A percentile compares a stretch with the other conserved stretches of the same genome.
These are phyloP conservation scores for Calliphora vomitoria DNA, from an alignment of 2,888 invertebrate species.

Conservation along the genomic window DNA sequence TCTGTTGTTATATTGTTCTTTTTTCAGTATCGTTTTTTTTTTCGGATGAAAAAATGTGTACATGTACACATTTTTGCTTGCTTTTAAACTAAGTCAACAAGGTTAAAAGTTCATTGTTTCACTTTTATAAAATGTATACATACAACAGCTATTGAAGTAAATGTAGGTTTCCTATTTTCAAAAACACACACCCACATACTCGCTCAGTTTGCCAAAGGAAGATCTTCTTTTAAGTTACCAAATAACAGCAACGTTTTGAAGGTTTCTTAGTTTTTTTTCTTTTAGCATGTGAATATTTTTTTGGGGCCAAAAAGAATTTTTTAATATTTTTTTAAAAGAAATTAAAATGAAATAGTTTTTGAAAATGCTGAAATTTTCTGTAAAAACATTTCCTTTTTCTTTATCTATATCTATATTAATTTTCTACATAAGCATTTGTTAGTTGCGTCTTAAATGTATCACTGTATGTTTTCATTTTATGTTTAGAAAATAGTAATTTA, in stretches of 20 bases:
- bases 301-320: conserved; percentile 17
- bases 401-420: neutral
- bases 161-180: conserved; percentile 61
- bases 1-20: conserved; percentile 15
- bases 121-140: conserved; percentile 27
- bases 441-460: neutral
- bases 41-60: neutral
- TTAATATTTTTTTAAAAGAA: conserved; percentile 14
- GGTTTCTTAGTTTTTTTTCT: conserved; percentile 9
- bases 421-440: neutral
- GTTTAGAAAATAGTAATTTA: conserved; percentile 15
- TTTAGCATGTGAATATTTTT: neutral
- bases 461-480: neutral
- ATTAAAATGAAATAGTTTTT: conserved; percentile 28
- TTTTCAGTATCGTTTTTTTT: neutral
- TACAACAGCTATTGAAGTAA: conserved; percentile 58
- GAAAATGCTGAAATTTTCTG: neutral
- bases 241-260: conserved; percentile 45
- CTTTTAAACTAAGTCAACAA: conserved; percentile 69
- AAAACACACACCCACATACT: neutral
- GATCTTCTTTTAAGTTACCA: conserved; percentile 17
- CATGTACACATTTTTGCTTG: conserved; percentile 57
- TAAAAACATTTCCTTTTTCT: neutral
- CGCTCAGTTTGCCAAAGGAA: neutral
- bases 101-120: conserved; percentile 72